These are phyloP conservation scores for Pygmarrhopalites habei DNA, from an alignment of 1,140 invertebrate species.

Conservation along the genomic window DNA sequence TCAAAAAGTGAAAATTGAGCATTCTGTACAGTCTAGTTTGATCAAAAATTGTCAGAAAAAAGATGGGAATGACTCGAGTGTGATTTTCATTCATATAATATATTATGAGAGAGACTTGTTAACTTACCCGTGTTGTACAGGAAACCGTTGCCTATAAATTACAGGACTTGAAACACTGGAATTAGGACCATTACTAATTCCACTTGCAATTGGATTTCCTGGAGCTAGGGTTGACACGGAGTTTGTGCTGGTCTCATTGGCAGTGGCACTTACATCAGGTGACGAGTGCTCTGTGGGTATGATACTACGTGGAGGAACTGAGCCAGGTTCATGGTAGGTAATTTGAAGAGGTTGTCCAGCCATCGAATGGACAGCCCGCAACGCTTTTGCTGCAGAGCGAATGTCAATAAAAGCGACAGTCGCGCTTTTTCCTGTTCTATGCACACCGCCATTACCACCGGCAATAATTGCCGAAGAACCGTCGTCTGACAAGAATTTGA, in stretches of 20 bases:
- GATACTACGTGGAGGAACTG: constrained; percentile 51
- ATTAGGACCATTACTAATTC: constrained; percentile 18
- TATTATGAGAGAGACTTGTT: no score
- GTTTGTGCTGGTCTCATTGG: constrained; percentile 12
- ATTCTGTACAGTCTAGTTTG: no score
- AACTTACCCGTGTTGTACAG: constrained; percentile 35
- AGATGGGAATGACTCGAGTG: no score
- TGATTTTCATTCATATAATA: no score
- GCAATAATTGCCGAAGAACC: constrained; percentile 42
- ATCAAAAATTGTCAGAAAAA: no score
- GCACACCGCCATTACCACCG: constrained; percentile 49
- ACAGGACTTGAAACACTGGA: constrained; percentile 17
- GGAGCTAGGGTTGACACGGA: constrained; percentile 15
- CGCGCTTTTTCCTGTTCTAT: constrained; percentile 58
- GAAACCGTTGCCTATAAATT: constrained; percentile 35
- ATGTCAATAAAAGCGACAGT: constrained; percentile 95
- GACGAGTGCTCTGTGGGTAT: constrained; percentile 1
- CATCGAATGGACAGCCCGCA: constrained; percentile 78
- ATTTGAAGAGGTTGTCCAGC: constrained; percentile 56
- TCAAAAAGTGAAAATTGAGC: no score
- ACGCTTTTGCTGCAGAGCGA: constrained; percentile 87
- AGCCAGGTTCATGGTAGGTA: constrained; percentile 83
- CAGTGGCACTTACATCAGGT: background rate
- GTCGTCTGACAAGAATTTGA: constrained; percentile 72
- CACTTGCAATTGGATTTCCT: constrained; percentile 18